A percentile compares a stretch with the other conserved stretches of the same genome.
phyloP scores from a whole-genome alignment of 1,140 invertebrate genomes.

The Drosophila ambigua region DNA sequence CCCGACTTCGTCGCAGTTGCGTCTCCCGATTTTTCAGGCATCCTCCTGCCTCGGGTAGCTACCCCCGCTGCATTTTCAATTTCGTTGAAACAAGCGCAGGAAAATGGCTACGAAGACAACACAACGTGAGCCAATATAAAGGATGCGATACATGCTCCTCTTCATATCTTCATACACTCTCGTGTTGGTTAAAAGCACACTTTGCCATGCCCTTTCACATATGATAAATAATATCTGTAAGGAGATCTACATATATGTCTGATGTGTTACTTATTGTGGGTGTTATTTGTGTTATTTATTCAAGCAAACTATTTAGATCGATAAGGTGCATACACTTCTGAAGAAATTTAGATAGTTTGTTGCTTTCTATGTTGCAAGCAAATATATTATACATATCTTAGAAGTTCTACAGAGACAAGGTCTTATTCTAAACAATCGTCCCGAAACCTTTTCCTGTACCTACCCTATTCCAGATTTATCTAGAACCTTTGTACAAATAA shows the following conservation, averaged over 20 bases:
- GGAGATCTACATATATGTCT: too few relatives aligned
- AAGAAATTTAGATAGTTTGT: too few relatives aligned
- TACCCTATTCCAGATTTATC: not conserved
- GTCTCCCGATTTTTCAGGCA: not conserved
- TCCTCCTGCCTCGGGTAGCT: not conserved
- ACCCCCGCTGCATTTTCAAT: conserved; percentile 26
- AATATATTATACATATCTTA: too few relatives aligned
- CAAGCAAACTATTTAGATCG: too few relatives aligned
- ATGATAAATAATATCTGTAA: not conserved
- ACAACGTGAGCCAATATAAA: conserved; percentile 7
- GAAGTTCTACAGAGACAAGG: too few relatives aligned
- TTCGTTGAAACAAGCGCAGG: not conserved
- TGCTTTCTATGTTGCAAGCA: too few relatives aligned
- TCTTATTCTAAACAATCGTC: too few relatives aligned
- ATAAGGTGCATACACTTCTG: too few relatives aligned
- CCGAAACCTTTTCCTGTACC: not conserved
- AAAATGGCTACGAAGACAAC: not conserved
- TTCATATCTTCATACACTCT: not conserved
- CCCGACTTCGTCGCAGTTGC: not conserved
- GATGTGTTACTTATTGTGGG: too few relatives aligned
- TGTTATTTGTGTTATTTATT: too few relatives aligned
- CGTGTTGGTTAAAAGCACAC: not conserved
- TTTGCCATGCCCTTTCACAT: not conserved
- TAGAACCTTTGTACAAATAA: conserved; percentile 1
- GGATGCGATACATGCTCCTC: not conserved